These are phyloP conservation scores for Allolobophora icterica DNA, from an alignment of 2,888 invertebrate genomes.

Conservation along the genomic window DNA sequence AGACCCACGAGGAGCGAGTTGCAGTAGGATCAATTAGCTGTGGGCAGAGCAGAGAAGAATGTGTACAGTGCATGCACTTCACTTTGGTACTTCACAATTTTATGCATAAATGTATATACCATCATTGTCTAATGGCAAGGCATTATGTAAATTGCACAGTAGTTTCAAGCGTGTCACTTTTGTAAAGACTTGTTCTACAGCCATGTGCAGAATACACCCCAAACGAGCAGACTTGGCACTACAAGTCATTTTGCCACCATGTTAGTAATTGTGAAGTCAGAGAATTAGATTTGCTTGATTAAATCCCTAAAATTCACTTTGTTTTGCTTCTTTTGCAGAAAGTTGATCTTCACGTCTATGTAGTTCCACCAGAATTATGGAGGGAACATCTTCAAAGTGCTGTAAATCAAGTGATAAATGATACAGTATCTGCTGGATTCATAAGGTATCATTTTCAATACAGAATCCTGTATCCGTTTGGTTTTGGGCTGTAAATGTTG, in stretches of 20 bases:
- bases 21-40: no score
- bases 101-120: background rate
- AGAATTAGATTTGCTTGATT: background rate
- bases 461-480: background rate
- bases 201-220: background rate
- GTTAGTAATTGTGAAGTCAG: background rate
- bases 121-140: background rate
- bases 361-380: conserved; percentile 68
- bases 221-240: background rate
- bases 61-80: background rate
- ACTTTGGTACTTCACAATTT: background rate
- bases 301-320: background rate
- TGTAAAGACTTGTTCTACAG: background rate
- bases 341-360: conserved; percentile 68
- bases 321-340: conserved; percentile 59
- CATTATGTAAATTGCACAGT: background rate
- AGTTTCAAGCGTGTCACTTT: background rate
- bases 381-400: conserved; percentile 67
- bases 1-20: no score
- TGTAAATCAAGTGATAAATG: conserved; percentile 66
- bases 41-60: background rate
- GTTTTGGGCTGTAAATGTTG: background rate
- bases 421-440: conserved; percentile 68
- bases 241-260: background rate
- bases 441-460: conserved; percentile 61